Conservation (phyloP, 1,140 invertebrate genomes). For the Coenobita brevimanus region DNA sequence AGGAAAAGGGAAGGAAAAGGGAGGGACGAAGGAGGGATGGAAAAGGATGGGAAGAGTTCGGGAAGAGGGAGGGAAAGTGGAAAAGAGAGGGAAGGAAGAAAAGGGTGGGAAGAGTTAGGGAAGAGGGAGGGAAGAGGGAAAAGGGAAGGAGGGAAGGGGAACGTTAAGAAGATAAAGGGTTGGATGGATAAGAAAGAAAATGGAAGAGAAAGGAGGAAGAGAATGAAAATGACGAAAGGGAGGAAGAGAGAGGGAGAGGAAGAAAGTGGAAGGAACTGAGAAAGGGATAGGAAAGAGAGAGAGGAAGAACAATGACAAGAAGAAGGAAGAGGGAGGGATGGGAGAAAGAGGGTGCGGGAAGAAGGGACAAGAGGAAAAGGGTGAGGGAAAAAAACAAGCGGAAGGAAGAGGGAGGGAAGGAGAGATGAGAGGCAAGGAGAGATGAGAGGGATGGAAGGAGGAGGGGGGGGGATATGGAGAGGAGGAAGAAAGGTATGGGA, state of each 20-base stretch:
- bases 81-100: not conserved
- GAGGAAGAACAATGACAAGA: not conserved
- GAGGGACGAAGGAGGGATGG: too few relatives aligned
- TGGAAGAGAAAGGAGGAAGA: too few relatives aligned
- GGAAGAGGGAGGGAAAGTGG: too few relatives aligned
- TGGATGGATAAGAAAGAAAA: too few relatives aligned
- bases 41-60: too few relatives aligned
- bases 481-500: not conserved
- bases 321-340: too few relatives aligned
- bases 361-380: too few relatives aligned
- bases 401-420: too few relatives aligned
- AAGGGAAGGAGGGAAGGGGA: conserved; percentile 13
- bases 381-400: too few relatives aligned
- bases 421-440: not conserved
- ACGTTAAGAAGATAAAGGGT: not conserved
- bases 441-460: not conserved
- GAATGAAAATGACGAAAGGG: too few relatives aligned
- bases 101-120: not conserved
- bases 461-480: not conserved
- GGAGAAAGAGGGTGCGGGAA: too few relatives aligned
- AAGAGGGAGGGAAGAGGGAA: conserved; percentile 8
- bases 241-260: not conserved
- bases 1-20: too few relatives aligned
- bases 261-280: not conserved
- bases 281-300: not conserved